Conservation (phyloP, 92 coral and sea anemone genomes). For the Palythoa grandis region DNA sequence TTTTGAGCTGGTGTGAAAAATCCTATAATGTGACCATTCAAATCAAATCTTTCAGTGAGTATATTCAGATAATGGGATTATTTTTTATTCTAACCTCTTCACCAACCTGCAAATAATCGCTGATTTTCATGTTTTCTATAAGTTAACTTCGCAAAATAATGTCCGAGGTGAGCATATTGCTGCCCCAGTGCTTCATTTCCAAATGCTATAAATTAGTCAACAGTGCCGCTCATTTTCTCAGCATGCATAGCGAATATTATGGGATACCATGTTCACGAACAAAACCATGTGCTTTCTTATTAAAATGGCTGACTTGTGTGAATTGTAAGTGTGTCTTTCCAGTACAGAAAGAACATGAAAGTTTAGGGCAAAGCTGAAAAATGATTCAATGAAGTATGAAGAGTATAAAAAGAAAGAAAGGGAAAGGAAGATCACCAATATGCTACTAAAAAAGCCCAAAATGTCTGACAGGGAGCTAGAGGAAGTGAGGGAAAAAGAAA, state of each 20-base stretch:
- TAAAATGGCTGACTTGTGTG: conserved; percentile 46
- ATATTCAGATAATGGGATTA: too few relatives aligned
- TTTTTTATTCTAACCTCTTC: too few relatives aligned
- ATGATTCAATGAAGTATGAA: conserved; percentile 35
- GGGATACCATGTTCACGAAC: conserved; percentile 37
- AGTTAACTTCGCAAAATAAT: too few relatives aligned
- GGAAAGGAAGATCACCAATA: conserved; percentile 48
- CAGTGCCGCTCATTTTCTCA: neutral
- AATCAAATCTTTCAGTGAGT: too few relatives aligned
- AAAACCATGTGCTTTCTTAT: conserved; percentile 46
- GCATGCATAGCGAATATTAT: too few relatives aligned
- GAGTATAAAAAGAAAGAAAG: conserved; percentile 47
- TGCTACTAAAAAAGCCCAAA: conserved; percentile 43
- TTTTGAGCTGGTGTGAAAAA: too few relatives aligned
- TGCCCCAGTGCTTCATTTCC: too few relatives aligned
- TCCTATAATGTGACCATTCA: too few relatives aligned
- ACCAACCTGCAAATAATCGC: too few relatives aligned
- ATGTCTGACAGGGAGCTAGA: conserved; percentile 50
- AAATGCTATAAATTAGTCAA: neutral
- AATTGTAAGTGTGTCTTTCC: conserved; percentile 39
- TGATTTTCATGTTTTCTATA: too few relatives aligned
- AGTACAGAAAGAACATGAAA: conserved; percentile 41
- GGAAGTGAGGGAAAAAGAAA: conserved; percentile 43
- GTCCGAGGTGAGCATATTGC: too few relatives aligned
- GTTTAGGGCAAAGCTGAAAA: conserved; percentile 40